Percentiles rank a stretch among this genome's conserved stretches.
Conservation (phyloP, 2,888 invertebrate species). For the Noctua pronuba region DNA sequence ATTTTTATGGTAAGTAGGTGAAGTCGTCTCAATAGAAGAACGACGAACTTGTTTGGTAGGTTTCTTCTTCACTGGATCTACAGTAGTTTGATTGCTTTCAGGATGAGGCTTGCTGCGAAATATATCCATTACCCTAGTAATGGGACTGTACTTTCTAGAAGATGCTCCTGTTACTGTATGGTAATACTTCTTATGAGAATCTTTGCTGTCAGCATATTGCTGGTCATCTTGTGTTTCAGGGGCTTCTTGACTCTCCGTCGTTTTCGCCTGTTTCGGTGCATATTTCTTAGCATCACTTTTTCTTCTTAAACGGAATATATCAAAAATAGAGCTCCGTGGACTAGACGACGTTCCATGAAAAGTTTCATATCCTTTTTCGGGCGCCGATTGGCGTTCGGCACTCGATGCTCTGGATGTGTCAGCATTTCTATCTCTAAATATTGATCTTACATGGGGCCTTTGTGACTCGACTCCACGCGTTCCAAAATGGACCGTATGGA, state of each 20-base stretch:
- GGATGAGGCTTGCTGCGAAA: slow-evolving; percentile 85
- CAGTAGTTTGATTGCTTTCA: slow-evolving; percentile 76
- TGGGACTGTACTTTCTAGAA: slow-evolving; percentile 87
- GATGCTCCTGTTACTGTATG: slow-evolving; percentile 89
- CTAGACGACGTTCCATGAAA: slow-evolving; percentile 89
- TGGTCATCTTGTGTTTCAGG: slow-evolving; percentile 77
- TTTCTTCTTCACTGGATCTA: slow-evolving; percentile 84
- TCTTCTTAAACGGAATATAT: slow-evolving; percentile 87
- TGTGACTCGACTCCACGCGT: slow-evolving; percentile 87
- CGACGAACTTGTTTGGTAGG: slow-evolving; percentile 82
- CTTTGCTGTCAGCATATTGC: slow-evolving; percentile 79
- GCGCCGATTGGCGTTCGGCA: slow-evolving; percentile 81
- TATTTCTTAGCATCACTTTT: slow-evolving; percentile 88
- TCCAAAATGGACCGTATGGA: slow-evolving; percentile 88
- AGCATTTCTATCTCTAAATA: slow-evolving; percentile 84
- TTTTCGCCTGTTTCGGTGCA: slow-evolving; percentile 77
- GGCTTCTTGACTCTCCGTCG: slow-evolving; percentile 81
- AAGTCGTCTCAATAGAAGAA: slow-evolving; percentile 87
- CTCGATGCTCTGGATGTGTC: slow-evolving; percentile 84
- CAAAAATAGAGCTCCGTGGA: slow-evolving; percentile 88
- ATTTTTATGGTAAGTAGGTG: slow-evolving; percentile 88
- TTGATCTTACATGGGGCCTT: slow-evolving; percentile 85
- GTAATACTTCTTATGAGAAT: slow-evolving; percentile 88
- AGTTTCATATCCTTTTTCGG: slow-evolving; percentile 87
- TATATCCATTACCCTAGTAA: slow-evolving; percentile 88